A percentile compares a stretch with the other conserved stretches of the same genome.
phyloP scores from a whole-genome alignment of 2,888 invertebrate genomes.

The Lasius platythorax region DNA sequence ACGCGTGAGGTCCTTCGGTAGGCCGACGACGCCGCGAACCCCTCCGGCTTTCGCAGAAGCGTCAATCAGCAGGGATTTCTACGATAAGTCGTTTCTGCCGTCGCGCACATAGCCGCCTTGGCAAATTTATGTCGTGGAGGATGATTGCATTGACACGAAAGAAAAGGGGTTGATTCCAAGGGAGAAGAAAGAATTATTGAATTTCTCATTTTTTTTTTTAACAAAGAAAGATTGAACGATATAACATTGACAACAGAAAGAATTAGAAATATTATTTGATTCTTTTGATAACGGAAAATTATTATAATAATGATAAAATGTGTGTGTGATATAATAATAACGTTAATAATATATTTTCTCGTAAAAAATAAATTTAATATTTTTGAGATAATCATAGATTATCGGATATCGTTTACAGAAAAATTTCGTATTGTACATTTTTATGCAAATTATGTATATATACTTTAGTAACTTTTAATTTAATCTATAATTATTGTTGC shows the following conservation, averaged over 20 bases:
- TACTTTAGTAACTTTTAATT: neutral
- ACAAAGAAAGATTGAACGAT: neutral
- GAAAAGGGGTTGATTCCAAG: neutral
- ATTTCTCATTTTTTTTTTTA: neutral
- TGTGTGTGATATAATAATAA: neutral
- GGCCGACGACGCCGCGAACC: conserved; percentile 44
- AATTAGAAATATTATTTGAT: neutral
- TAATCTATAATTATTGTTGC: neutral
- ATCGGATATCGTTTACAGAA: neutral
- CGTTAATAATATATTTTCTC: neutral
- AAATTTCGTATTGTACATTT: neutral
- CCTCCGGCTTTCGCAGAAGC: conserved; percentile 48
- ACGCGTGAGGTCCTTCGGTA: conserved; percentile 63
- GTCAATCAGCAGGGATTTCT: conserved; percentile 46
- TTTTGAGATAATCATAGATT: neutral
- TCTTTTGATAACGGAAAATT: neutral
- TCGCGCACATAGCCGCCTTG: conserved; percentile 16
- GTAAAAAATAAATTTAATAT: neutral
- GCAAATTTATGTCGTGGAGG: neutral
- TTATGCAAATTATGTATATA: too few relatives aligned
- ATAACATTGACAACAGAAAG: neutral
- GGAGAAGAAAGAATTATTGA: neutral
- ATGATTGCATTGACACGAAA: neutral
- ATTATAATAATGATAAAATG: neutral
- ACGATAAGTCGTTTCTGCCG: conserved; percentile 40